A percentile compares a stretch with the other conserved stretches of the same genome.
These are phyloP conservation scores for Eurystomus gularis DNA, from an alignment of 2,113 vertebrate genomes.

Conservation along the genomic window DNA sequence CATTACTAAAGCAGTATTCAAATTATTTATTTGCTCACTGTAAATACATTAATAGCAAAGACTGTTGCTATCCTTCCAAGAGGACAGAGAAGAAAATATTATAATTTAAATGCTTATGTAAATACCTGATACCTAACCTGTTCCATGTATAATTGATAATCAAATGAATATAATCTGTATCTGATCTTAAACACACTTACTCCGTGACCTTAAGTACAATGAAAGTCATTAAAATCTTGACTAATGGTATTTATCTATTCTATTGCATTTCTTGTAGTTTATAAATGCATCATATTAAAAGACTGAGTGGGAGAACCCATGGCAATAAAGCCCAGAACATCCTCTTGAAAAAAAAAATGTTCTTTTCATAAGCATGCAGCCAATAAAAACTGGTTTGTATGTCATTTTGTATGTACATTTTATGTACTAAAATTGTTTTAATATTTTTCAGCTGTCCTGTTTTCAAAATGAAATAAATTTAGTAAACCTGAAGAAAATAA, in stretches of 20 bases:
- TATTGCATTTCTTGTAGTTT: neutral
- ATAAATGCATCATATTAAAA: neutral
- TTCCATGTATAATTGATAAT: neutral
- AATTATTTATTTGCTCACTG: neutral
- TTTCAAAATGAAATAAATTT: neutral
- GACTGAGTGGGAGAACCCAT: neutral
- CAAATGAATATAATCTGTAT: neutral
- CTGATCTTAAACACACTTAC: neutral
- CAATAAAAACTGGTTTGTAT: neutral
- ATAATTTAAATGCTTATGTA: neutral
- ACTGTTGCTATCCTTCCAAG: neutral
- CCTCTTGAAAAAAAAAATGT: neutral
- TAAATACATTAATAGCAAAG: neutral
- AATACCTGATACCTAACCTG: neutral
- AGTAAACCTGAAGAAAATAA: neutral
- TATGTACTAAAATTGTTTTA: neutral
- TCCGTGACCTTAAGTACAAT: neutral
- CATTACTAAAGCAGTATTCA: neutral
- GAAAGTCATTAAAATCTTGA: neutral
- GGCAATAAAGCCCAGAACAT: neutral
- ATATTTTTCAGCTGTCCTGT: neutral
- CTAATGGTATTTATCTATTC: neutral
- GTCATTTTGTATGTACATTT: neutral
- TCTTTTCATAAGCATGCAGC: neutral
- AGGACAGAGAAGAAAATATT: neutral